A percentile compares a stretch with the other conserved stretches of the same genome.
Conservation (phyloP, 2,888 invertebrate genomes). For the Aproaerema taeniolella region DNA sequence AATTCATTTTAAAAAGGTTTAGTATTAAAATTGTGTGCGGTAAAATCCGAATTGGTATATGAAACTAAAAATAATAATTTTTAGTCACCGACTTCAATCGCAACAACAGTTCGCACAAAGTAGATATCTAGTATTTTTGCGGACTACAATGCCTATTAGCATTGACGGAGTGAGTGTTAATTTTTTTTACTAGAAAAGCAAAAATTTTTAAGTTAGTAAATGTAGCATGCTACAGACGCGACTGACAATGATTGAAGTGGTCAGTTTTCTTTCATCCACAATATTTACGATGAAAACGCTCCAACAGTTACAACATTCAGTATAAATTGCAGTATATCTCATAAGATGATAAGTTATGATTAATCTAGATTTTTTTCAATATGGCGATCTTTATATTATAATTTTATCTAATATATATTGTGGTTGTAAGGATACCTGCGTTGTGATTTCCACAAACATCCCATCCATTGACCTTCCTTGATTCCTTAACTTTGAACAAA, state of each 20-base stretch:
- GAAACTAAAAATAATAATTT: no score
- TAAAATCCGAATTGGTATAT: no score
- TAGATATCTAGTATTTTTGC: no score
- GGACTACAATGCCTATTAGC: no score
- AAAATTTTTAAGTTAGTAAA: slow-evolving; percentile 68
- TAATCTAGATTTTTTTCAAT: slow-evolving; percentile 78
- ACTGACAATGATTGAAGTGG: slow-evolving; percentile 62
- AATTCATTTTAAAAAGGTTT: no score
- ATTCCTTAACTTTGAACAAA: slow-evolving; percentile 40
- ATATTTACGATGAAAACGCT: slow-evolving; percentile 68
- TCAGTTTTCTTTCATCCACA: slow-evolving; percentile 78
- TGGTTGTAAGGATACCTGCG: slow-evolving; percentile 82
- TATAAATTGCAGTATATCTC: slow-evolving; percentile 77
- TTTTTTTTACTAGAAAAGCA: slow-evolving; percentile 66
- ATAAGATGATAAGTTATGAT: slow-evolving; percentile 74
- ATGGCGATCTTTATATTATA: slow-evolving; percentile 79
- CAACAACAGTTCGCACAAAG: no score
- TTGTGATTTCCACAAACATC: slow-evolving; percentile 71
- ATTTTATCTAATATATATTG: slow-evolving; percentile 83
- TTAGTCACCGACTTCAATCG: no score
- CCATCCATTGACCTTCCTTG: slow-evolving; percentile 51
- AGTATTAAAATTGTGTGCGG: no score
- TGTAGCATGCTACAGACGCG: slow-evolving; percentile 68
- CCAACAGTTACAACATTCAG: slow-evolving; percentile 66
- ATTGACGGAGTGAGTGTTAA: slow-evolving; percentile 69